Evolutionary conservation across 2,888 invertebrate genomes (phyloP), one percentile per base, ranked within the genome.

Genomic region (Trachelus troglodyta): DNA sequence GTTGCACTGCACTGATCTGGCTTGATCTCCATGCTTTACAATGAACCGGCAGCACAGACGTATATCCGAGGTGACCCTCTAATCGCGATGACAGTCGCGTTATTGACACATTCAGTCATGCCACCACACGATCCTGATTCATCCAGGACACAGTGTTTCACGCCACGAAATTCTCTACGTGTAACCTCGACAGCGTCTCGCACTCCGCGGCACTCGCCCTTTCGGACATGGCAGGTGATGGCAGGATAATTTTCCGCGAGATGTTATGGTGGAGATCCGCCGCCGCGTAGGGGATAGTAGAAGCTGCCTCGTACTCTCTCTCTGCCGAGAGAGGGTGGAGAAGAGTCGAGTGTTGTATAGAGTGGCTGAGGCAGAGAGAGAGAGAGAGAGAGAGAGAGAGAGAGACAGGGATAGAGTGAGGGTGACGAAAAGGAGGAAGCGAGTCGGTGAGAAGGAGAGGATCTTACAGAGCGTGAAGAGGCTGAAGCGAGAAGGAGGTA

Each of bases 241-340:
- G 81, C 77, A 78, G 78, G 33, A 71, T 34, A 34, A 71, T 75
- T 77, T 79, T 77, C 80, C 82, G 74, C 79, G 75, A 75, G 79
- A 81, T 77, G 81, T 81, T 81, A 37, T 56, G 74, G 4, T 76
- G 78, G 37, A 76, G 34, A 34, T 69, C 74, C 34, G 56, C 23
- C 56, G 69, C n/a, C 74, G 35, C 15, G 77, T 56, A 37, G 77
- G 79, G 78, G 84, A 83, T 84, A 79, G 31, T 82, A 75, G 68
- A 84, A 77, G 33, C 83, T 80, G 56, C 82, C 81, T 69, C 85
- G 85, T 34, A 80, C 76, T 74, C 85, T 83, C 85, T 83, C 35
- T 81, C 77, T 31, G 85, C 74, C 15, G 82, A 77, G 34, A 83
- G 79, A 23, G 85, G 79, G 73, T 81, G 80, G 73, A 83, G 82